phyloP scores from a whole-genome alignment of 64 coral and sea anemone genomes.

The Pachyseris speciosa region DNA sequence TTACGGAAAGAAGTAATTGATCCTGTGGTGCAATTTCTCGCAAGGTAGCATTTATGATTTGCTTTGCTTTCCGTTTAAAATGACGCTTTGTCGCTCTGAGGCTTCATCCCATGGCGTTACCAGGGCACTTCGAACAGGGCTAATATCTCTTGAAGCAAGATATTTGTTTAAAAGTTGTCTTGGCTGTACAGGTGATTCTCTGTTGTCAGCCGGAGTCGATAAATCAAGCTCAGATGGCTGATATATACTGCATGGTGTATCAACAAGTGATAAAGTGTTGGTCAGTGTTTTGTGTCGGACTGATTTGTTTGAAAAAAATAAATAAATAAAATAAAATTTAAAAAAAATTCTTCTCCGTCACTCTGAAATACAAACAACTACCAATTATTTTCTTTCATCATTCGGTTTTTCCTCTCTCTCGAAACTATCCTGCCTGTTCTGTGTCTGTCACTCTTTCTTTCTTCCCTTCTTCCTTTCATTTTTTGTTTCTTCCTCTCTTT shows the following conservation, averaged over 20 bases:
- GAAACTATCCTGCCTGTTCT: no score
- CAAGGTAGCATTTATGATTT: constrained; percentile 5
- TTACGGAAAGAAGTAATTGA: not conserved
- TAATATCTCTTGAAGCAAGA: no score
- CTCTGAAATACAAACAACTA: not conserved
- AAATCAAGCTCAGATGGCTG: constrained; percentile 28
- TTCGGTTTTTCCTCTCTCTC: not conserved
- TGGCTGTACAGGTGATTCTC: not conserved
- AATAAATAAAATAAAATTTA: no score
- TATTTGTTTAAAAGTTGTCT: constrained; percentile 24
- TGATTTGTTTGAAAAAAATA: not conserved
- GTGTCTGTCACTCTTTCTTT: not conserved
- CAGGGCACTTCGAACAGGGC: constrained; percentile 3
- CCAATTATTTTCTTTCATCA: not conserved
- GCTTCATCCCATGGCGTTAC: constrained; percentile 36
- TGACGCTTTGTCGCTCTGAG: constrained; percentile 38
- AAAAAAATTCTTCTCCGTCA: not conserved
- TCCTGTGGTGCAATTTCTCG: constrained; percentile 43
- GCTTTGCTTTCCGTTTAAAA: constrained; percentile 33
- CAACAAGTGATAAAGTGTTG: constrained; percentile 10
- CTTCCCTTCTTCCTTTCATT: not conserved
- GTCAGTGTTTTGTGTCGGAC: not conserved
- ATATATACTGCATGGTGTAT: constrained; percentile 47
- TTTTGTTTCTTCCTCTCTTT: no score
- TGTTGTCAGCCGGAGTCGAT: not conserved